Conservation (phyloP, 2,113 vertebrate genomes). For the Cochlearius cochlearius region DNA sequence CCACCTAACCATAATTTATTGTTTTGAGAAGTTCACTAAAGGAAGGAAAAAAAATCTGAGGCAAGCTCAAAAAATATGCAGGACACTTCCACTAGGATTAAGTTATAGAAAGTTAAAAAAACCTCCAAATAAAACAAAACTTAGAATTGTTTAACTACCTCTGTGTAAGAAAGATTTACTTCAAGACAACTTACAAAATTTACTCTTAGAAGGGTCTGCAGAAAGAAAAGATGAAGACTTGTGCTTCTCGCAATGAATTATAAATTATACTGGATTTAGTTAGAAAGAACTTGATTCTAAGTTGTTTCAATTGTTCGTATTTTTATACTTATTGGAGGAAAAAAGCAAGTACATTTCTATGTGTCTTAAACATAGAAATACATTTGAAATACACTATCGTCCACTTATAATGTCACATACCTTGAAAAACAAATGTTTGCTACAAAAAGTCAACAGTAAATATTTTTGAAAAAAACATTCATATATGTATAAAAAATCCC, state of each 20-base stretch:
- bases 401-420: constrained; percentile 77
- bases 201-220: neutral
- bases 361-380: neutral
- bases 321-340: neutral
- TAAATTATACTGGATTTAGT: neutral
- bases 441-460: neutral
- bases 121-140: neutral
- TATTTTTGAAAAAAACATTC: neutral
- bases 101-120: neutral
- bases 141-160: neutral
- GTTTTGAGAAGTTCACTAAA: neutral
- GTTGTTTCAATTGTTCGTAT: neutral
- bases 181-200: neutral
- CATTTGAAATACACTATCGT: neutral
- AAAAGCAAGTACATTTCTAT: neutral
- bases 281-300: neutral
- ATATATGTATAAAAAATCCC: neutral
- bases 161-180: neutral
- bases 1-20: neutral
- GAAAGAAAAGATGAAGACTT: neutral
- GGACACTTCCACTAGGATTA: neutral
- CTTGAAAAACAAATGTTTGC: constrained; percentile 47
- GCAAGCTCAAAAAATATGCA: neutral
- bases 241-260: neutral
- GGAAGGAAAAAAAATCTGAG: neutral